Base-by-base conservation (phyloP, 2,113 vertebrate species). In the Hemicordylus capensis region DNA sequence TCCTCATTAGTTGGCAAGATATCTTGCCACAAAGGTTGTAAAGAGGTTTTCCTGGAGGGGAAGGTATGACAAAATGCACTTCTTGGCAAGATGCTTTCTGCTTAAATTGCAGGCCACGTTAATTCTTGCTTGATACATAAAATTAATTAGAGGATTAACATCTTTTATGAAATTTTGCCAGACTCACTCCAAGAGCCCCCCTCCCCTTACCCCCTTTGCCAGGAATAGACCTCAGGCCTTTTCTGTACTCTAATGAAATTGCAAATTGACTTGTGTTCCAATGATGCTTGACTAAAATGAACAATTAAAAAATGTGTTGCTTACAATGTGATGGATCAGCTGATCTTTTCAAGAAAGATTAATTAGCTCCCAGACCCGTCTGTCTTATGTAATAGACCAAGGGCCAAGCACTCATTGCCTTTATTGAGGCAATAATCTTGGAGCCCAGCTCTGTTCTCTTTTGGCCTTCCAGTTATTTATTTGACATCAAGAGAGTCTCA, bases 1-100 rank as follows among this genome's bases (percentile, higher is more conserved):
- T 96, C 95, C 93, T 98, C 97, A 97, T 98, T 97, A 97, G 96
- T 96, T 97, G 97, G 97, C 96, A 96, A 97, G 92, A 96, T 97
- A 96, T 97, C 97, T 97, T 97, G 96, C 97, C 97, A 96, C 96
- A 97, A 96, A 93, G 97, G 97, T 97, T 96, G 96, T 95, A 97
- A 97, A 97, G 95, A 95, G 95, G 37, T 78, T 96, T 98, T 97
- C 97, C 97, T 94, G 96, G 94, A 96, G 96, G 96, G 95, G 92
- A 96, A 98, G 96, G 95, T 97, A 96, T 96, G 95, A 97, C 96
- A 90, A 96, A 96, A 96, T 94, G 92, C 88, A 93, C 84, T 94
- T 95, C 93, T 95, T 96, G 95, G 95, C 95, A 96, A 95, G 90
- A 94, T 88, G 90, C 92, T 80, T 88, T 94, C 90, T 91, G 91